Evolutionary conservation across 2,113 vertebrate species (phyloP), one percentile per base, ranked within the genome.

Genomic region (Hemiscyllium ocellatum): DNA sequence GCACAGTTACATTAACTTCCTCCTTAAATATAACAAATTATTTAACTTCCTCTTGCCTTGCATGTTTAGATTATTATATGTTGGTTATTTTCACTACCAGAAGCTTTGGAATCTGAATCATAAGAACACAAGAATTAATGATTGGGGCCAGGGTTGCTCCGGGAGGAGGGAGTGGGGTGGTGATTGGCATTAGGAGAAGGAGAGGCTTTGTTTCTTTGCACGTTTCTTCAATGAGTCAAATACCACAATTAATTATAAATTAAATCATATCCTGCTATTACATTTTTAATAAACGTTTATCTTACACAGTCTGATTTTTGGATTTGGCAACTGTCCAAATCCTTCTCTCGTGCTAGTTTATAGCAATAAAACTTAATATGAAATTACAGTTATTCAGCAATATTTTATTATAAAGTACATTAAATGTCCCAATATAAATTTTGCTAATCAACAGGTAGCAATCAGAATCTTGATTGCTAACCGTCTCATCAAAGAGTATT

Each of bases 231-330:
- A 91, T 91, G 56, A 61, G 26, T 29, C 87, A 65, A n/a, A 47
- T 83, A 19, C 19, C 17, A 37, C 17, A 0, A 93, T 66, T 65
- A 37, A 66, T 37, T 66, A 33, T 66, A 93, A 93, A 93, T 93
- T 93, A 65, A 91, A 91, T 13, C 33, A n/a, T 91, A 56, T 89
- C 86, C 50, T 89, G 26, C 47, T 56, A 37, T 37, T 93, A n/a
- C 33, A 93, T 66, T 93, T 93, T 93, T 91, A 66, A 66, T 91
- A n/a, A 91, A 91, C 61, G 20, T 91, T 91, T 61, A 93, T 93
- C 61, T 66, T 91, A 91, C 56, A 24, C 7, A 37, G 61, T 19
- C 56, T 37, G 65, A 91, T 91, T 91, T 91, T 33, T 37, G 89
- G 15, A n/a, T 93, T n/a, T 93, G 89, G 89, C 89, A 66, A 19